Evolutionary conservation across 2,113 vertebrate genomes (phyloP), one percentile per base, ranked within the genome.

Genomic region (Ranitomeya variabilis): DNA sequence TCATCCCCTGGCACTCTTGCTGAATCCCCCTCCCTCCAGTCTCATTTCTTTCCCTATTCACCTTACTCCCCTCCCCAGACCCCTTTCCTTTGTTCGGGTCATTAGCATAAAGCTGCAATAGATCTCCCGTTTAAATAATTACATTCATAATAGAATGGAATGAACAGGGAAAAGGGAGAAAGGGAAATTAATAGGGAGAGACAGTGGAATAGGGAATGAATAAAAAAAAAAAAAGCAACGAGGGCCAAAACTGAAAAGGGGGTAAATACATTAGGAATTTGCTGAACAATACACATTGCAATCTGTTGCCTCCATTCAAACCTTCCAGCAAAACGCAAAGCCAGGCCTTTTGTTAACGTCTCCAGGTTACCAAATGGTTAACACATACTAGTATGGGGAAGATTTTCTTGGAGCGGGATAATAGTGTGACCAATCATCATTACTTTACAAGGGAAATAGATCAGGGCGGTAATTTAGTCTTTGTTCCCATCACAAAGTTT

Each of bases 101-200:
- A 98, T 98, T 98, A 97, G 96, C 97, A 98, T 98, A 98, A 98
- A 98, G 97, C 97, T 98, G 96, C 96, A 94, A 90, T 90, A 95
- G 96, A 95, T 95, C 93, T 93, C 95, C 93, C 95, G 96, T 96
- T 97, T 94, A 97, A 96, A 97, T 97, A 97, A 97, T 96, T 95
- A 95, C 96, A 94, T 77, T 83, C 95, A 95, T 91, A 92, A 94
- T 93, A 93, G 93, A 83, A 89, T 87, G 86, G 91, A 59, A 90
- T 91, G 80, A 88, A 85, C 69, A 77, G 91, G 92, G 92, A 92
- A 93, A 92, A 89, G 90, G 82, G 86, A 85, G 89, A 91, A 91
- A 91, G 90, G 92, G 92, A 92, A 83, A 31, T 91, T 87, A 83
- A 45, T 62, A 77, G 85, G 26, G 74, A 85, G 45, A 81, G 82